These are phyloP conservation scores for Vimba vimba DNA, from an alignment of 2,113 vertebrate species.

Conservation along the genomic window DNA sequence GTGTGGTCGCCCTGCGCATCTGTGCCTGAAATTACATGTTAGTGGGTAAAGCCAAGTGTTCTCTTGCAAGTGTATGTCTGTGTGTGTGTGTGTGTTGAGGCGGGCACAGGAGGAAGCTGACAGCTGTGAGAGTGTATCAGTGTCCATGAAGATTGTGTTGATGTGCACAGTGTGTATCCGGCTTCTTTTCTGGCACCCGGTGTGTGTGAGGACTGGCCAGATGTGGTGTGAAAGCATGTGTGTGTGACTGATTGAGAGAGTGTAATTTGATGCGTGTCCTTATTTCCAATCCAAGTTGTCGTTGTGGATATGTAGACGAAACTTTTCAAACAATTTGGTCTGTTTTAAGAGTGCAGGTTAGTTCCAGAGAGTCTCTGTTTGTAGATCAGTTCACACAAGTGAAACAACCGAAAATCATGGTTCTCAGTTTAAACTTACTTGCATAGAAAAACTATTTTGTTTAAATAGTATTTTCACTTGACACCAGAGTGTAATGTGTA, in stretches of 20 bases:
- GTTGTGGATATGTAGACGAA: neutral
- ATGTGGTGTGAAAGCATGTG: conserved; percentile 51
- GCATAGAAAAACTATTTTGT: too few species aligned
- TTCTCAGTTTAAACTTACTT: neutral
- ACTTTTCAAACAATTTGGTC: conserved; percentile 16
- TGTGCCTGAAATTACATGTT: conserved; percentile 39
- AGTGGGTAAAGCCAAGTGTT: conserved; percentile 39
- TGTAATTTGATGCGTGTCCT: conserved; percentile 31
- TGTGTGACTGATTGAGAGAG: conserved; percentile 33
- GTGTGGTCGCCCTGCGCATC: conserved; percentile 4
- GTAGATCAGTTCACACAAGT: neutral
- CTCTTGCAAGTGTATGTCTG: conserved; percentile 5
- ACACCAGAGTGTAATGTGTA: neutral
- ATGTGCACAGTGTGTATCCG: conserved; percentile 56
- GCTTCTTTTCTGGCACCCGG: conserved; percentile 51
- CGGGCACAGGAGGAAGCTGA: conserved; percentile 45
- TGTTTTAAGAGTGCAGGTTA: neutral
- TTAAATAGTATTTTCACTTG: neutral
- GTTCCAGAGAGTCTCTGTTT: conserved; percentile 1
- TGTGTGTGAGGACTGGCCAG: conserved; percentile 49
- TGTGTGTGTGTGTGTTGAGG: conserved; percentile 10
- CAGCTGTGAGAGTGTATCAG: conserved; percentile 51
- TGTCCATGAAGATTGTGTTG: conserved; percentile 53
- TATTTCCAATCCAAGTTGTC: conserved; percentile 39
- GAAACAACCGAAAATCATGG: neutral